These are phyloP conservation scores for Boloria euphrosyne DNA, from an alignment of 2,888 invertebrate species.

Conservation along the genomic window DNA sequence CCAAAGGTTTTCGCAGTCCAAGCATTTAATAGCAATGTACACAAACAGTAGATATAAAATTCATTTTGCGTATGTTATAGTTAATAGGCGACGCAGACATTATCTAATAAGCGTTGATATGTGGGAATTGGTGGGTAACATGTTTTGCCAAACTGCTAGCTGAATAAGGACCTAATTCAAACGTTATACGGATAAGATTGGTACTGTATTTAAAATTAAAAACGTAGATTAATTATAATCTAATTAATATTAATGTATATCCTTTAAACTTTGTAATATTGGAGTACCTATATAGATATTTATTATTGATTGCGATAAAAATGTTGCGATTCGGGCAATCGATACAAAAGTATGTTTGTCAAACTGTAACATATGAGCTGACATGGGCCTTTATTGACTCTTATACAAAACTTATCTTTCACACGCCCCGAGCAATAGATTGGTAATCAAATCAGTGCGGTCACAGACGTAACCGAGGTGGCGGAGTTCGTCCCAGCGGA, in stretches of 20 bases:
- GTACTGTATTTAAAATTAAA: no score
- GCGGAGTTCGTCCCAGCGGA: slow-evolving; percentile 69
- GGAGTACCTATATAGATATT: no score
- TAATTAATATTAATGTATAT: no score
- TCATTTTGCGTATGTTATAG: slow-evolving; percentile 29
- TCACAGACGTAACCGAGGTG: slow-evolving; percentile 64
- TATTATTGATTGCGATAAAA: no score
- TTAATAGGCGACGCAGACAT: slow-evolving; percentile 76
- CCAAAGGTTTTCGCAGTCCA: slow-evolving; percentile 23
- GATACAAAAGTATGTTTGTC: background rate
- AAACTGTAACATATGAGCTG: background rate
- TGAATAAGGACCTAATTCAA: slow-evolving; percentile 79
- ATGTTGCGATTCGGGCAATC: background rate
- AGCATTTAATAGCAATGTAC: slow-evolving; percentile 51
- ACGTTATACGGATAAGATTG: no score
- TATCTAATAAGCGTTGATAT: slow-evolving; percentile 81
- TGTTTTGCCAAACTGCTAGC: slow-evolving; percentile 80
- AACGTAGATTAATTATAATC: no score
- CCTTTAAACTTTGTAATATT: no score
- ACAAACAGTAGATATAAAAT: slow-evolving; percentile 32
- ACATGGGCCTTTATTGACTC: slow-evolving; percentile 25
- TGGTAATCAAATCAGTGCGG: slow-evolving; percentile 77
- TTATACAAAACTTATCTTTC: slow-evolving; percentile 47
- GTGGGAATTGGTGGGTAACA: slow-evolving; percentile 76
- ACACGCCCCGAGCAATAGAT: slow-evolving; percentile 65